Conservation (phyloP, 30 jellyfish, hydroid and myxozoan species). For the Nemopilema nomurai region DNA sequence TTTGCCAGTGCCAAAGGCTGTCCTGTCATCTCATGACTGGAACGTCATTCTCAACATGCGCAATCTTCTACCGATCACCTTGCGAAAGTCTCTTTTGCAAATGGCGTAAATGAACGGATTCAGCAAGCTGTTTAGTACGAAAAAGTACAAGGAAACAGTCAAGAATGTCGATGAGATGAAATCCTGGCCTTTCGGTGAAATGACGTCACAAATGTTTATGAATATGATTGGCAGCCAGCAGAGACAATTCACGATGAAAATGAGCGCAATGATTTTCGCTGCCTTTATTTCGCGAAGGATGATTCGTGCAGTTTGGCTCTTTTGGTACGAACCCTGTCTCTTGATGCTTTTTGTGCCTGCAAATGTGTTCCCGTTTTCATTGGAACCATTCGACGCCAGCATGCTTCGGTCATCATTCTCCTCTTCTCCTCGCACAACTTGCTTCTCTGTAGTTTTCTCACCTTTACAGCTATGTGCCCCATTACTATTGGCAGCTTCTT, state of each 20-base stretch:
- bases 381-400: neutral
- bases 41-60: neutral
- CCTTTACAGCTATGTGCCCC: neutral
- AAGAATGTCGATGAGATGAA: slow-evolving; percentile 35
- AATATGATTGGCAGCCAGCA: slow-evolving; percentile 82
- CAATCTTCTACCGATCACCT: slow-evolving; percentile 49
- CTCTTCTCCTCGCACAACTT: neutral
- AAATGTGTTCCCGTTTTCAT: neutral
- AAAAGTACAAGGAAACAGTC: slow-evolving; percentile 52
- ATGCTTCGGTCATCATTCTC: neutral
- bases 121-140: slow-evolving; percentile 54
- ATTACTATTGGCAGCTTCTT: neutral
- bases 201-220: slow-evolving; percentile 60
- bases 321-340: slow-evolving; percentile 3
- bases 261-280: slow-evolving; percentile 59
- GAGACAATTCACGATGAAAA: slow-evolving; percentile 51
- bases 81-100: slow-evolving; percentile 71
- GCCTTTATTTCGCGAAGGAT: slow-evolving; percentile 58
- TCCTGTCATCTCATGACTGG: neutral
- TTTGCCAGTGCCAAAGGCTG: no score
- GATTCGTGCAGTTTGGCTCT: slow-evolving; percentile 9
- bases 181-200: slow-evolving; percentile 51
- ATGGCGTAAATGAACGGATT: slow-evolving; percentile 76
- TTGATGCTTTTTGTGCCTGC: neutral
- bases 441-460: neutral